Conservation (phyloP, 2,797 vertebrate species). For the Pipistrellus pipistrellus region DNA sequence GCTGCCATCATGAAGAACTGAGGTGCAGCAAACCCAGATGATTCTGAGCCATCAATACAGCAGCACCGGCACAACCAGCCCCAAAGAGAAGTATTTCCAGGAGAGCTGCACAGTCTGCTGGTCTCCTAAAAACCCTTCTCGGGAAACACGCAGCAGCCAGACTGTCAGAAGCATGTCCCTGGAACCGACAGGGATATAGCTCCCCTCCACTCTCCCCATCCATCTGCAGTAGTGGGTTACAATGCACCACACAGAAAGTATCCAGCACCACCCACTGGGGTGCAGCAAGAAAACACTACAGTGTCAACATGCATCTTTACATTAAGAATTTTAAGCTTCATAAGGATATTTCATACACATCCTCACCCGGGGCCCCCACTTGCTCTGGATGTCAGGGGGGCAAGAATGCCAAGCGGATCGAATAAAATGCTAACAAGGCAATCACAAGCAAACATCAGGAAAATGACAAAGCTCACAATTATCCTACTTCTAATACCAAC, state of each 20-base stretch:
- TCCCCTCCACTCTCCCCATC: background rate
- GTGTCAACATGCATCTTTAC: background rate
- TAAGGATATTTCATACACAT: background rate
- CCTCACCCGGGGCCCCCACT: background rate
- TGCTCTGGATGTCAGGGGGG: background rate
- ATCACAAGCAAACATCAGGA: background rate
- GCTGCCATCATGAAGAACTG: no score
- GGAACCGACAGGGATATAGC: background rate
- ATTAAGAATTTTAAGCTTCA: background rate
- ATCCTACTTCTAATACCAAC: background rate
- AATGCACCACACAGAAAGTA: background rate
- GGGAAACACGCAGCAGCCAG: background rate
- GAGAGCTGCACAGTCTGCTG: background rate
- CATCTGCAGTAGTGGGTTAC: background rate
- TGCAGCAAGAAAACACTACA: background rate
- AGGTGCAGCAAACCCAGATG: background rate
- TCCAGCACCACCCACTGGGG: rapidly evolving
- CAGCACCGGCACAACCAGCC: background rate
- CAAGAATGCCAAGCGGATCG: background rate
- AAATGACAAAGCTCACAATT: background rate
- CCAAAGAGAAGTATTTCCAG: background rate
- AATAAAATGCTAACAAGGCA: background rate
- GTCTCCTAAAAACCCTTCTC: background rate
- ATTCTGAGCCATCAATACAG: background rate
- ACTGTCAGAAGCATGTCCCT: background rate